Percentiles rank a stretch among this genome's conserved stretches.
Evolutionary conservation across 2,888 invertebrate genomes (phyloP).

Genomic region (Machimus atricapillus): DNA sequence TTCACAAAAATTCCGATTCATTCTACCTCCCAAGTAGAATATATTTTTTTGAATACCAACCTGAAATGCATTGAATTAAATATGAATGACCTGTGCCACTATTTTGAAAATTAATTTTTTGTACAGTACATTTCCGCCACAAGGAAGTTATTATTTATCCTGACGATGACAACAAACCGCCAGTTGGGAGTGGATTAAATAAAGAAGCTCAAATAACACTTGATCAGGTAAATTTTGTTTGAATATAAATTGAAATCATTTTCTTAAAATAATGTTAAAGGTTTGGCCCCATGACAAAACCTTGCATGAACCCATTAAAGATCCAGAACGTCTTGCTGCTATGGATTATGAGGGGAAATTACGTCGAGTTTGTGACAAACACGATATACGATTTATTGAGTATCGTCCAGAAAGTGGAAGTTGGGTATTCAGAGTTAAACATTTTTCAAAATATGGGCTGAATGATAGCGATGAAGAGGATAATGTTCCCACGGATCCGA

Average conservation of each 20-base stretch:
- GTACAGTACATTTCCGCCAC: slow-evolving; percentile 84
- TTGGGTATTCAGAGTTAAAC: slow-evolving; percentile 95
- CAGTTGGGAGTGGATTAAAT: slow-evolving; percentile 87
- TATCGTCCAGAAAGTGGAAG: slow-evolving; percentile 95
- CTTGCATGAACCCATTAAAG: slow-evolving; percentile 78
- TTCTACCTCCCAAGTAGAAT: no score
- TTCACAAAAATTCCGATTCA: no score
- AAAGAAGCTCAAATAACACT: slow-evolving; percentile 89
- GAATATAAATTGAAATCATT: not conserved
- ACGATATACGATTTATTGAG: slow-evolving; percentile 91
- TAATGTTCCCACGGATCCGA: slow-evolving; percentile 60
- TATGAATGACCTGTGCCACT: not conserved
- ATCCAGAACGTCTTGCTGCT: slow-evolving; percentile 75
- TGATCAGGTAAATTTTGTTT: slow-evolving; percentile 71
- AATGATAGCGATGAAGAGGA: slow-evolving; percentile 91
- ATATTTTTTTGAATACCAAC: no score
- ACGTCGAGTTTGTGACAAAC: slow-evolving; percentile 82
- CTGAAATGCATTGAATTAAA: not conserved
- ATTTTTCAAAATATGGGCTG: slow-evolving; percentile 93
- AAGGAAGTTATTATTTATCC: slow-evolving; percentile 97
- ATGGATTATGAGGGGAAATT: slow-evolving; percentile 89
- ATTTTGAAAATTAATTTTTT: not conserved
- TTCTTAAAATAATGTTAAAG: slow-evolving; percentile 8
- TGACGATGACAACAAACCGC: slow-evolving; percentile 86
- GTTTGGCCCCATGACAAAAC: slow-evolving; percentile 89